A percentile compares a stretch with the other conserved stretches of the same genome.
These are phyloP conservation scores for Asobara japonica DNA, from an alignment of 1,140 invertebrate genomes.

Conservation along the genomic window DNA sequence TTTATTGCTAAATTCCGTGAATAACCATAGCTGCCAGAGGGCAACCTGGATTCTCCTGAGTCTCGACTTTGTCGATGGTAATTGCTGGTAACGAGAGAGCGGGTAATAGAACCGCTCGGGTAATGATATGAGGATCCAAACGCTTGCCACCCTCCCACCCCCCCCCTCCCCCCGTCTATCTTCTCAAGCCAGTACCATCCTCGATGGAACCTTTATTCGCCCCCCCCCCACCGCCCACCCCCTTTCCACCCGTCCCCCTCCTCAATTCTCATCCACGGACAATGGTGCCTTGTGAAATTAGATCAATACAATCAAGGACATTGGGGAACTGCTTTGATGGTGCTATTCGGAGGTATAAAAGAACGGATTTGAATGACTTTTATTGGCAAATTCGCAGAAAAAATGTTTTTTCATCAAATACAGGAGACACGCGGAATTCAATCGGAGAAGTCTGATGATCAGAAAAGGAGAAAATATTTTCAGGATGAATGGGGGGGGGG, in stretches of 20 bases:
- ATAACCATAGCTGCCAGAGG: background rate
- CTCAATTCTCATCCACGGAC: background rate
- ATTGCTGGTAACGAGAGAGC: slow-evolving; percentile 28
- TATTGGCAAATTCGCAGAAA: background rate
- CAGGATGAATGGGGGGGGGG: too few species aligned
- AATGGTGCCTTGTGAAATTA: slow-evolving; percentile 19
- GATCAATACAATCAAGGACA: slow-evolving; percentile 22
- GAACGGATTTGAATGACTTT: background rate
- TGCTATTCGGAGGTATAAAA: background rate
- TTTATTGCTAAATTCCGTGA: background rate
- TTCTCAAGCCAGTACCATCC: background rate
- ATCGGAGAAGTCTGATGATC: background rate
- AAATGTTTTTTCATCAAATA: background rate
- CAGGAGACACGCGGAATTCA: background rate
- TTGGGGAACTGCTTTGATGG: background rate
- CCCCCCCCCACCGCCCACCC: background rate
- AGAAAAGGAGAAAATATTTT: too few species aligned
- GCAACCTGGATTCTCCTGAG: background rate
- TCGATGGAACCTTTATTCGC: background rate
- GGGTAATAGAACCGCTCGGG: slow-evolving; percentile 23
- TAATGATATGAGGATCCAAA: slow-evolving; percentile 15
- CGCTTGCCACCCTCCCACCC: background rate
- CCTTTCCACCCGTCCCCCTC: background rate
- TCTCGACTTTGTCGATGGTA: slow-evolving; percentile 25
- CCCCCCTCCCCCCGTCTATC: background rate